Conservation (phyloP, 1,140 invertebrate genomes). For the Gryon sp. region DNA sequence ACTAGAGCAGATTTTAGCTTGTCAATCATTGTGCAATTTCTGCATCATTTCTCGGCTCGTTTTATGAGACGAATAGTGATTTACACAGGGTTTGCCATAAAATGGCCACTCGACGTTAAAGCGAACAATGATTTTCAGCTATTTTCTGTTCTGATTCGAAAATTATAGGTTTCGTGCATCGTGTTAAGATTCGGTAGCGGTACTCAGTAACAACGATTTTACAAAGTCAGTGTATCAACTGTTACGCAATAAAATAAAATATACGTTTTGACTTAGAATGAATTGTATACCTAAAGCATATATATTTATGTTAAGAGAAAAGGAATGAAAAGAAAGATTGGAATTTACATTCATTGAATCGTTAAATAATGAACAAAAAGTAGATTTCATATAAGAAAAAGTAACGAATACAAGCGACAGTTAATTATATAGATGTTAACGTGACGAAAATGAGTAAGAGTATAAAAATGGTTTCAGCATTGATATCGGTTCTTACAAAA, state of each 20-base stretch:
- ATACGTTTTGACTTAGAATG: background rate
- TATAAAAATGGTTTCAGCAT: slow-evolving; percentile 3
- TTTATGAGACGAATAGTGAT: slow-evolving; percentile 11
- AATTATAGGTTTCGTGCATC: slow-evolving; percentile 32
- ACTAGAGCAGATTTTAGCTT: background rate
- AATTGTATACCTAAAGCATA: too few relatives aligned
- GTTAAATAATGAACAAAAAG: too few relatives aligned
- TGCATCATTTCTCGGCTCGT: background rate
- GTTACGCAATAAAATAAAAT: slow-evolving; percentile 39
- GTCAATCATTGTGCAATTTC: slow-evolving; percentile 3
- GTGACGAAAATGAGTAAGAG: background rate
- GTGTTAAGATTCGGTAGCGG: slow-evolving; percentile 38
- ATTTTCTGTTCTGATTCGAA: slow-evolving; percentile 36
- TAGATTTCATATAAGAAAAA: too few relatives aligned
- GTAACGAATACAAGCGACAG: too few relatives aligned
- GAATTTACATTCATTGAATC: too few relatives aligned
- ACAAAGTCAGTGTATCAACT: slow-evolving; percentile 12
- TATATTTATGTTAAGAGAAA: too few relatives aligned
- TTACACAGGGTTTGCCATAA: too few relatives aligned
- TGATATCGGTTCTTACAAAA: slow-evolving; percentile 43
- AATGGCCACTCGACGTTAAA: background rate
- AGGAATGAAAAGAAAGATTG: too few relatives aligned
- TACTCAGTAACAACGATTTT: slow-evolving; percentile 14
- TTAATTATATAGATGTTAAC: too few relatives aligned
- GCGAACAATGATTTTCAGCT: slow-evolving; percentile 27